A percentile compares a stretch with the other conserved stretches of the same genome.
Conservation (phyloP, 2,888 invertebrate genomes). For the Odontothrips loti region DNA sequence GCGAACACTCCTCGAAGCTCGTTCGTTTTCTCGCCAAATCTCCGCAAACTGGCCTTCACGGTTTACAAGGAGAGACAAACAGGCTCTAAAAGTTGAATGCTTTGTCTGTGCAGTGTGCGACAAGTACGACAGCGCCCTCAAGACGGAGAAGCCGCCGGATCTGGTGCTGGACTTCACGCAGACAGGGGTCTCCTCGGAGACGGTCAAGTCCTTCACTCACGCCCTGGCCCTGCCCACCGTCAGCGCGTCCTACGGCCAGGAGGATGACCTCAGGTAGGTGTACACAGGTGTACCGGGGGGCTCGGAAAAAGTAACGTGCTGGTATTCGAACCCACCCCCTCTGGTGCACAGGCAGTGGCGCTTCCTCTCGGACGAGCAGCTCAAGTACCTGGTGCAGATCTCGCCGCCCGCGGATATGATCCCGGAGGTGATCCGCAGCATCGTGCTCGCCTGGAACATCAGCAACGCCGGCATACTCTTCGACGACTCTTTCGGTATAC, state of each 20-base stretch:
- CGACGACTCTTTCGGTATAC: constrained; percentile 76
- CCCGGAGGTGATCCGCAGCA: constrained; percentile 74
- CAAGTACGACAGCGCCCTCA: constrained; percentile 62
- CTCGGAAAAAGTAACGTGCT: background rate
- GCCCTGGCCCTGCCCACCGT: constrained; percentile 77
- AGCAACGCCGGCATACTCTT: constrained; percentile 89
- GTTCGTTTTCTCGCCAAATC: constrained; percentile 51
- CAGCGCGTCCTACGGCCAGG: constrained; percentile 79
- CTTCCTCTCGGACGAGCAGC: constrained; percentile 62
- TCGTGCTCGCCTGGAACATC: constrained; percentile 78
- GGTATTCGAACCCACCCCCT: too few relatives aligned
- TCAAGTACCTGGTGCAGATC: constrained; percentile 73
- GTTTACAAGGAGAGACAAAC: too few relatives aligned
- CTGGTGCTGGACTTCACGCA: constrained; percentile 77
- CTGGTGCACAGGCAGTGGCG: constrained; percentile 64
- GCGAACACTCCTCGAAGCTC: constrained; percentile 62
- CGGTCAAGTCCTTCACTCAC: constrained; percentile 76
- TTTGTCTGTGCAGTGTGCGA: constrained; percentile 56
- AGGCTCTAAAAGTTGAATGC: background rate
- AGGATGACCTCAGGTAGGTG: constrained; percentile 65
- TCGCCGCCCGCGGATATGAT: constrained; percentile 82
- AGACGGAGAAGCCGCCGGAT: constrained; percentile 65
- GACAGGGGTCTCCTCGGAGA: constrained; percentile 75
- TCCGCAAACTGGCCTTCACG: background rate
- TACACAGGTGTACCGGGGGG: background rate